Conservation (phyloP, 1,140 invertebrate genomes). For the Rhynchophorus ferrugineus region DNA sequence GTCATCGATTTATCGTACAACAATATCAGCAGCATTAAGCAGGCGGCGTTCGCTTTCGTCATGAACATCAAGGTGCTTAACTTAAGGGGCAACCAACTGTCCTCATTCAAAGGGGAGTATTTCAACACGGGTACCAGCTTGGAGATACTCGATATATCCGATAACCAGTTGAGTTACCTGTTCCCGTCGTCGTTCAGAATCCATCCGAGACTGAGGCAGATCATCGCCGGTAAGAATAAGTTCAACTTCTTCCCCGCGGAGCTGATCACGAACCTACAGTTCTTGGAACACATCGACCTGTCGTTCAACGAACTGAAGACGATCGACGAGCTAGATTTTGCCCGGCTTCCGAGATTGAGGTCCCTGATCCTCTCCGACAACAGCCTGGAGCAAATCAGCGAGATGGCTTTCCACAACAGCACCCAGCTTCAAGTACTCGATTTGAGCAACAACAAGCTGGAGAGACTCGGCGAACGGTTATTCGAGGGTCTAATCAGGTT, state of each 20-base stretch:
- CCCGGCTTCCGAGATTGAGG: constrained; percentile 64
- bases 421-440: constrained; percentile 76
- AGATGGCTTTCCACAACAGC: constrained; percentile 85
- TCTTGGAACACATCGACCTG: constrained; percentile 66
- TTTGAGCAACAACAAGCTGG: constrained; percentile 63
- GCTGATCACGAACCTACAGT: constrained; percentile 64
- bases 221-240: constrained; percentile 64
- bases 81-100: constrained; percentile 62
- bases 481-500: constrained; percentile 75
- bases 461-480: constrained; percentile 66
- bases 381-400: constrained; percentile 68
- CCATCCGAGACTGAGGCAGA: constrained; percentile 61
- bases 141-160: constrained; percentile 63
- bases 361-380: constrained; percentile 64
- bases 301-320: constrained; percentile 66
- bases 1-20: constrained; percentile 67
- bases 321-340: constrained; percentile 77
- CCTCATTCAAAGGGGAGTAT: constrained; percentile 70
- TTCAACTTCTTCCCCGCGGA: constrained; percentile 78
- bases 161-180: constrained; percentile 70
- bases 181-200: constrained; percentile 77
- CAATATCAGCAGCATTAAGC: constrained; percentile 65
- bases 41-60: constrained; percentile 56
- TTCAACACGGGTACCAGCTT: constrained; percentile 65
- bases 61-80: constrained; percentile 62